Percentiles rank a stretch among this genome's conserved stretches.
These are phyloP conservation scores for Salvator merianae DNA, from an alignment of 2,113 vertebrate genomes.

Conservation along the genomic window DNA sequence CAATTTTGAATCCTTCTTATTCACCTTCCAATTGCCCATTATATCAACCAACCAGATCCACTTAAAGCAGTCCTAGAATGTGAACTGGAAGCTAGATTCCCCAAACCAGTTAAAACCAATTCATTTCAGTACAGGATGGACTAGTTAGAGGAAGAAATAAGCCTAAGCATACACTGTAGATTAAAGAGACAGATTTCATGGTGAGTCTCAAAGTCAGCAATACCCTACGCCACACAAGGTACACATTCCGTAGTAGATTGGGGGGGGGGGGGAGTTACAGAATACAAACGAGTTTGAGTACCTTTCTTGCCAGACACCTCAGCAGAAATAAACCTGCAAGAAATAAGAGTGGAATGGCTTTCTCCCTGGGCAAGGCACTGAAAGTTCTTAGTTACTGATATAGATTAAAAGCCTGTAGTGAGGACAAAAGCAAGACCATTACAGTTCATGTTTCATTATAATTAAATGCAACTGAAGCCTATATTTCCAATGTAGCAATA, in stretches of 20 bases:
- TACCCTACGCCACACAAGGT: too few species aligned
- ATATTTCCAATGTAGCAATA: constrained; percentile 40
- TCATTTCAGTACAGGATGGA: too few species aligned
- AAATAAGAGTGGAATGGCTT: constrained; percentile 29
- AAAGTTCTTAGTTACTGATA: constrained; percentile 41
- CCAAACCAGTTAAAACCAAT: too few species aligned
- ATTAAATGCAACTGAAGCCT: constrained; percentile 51
- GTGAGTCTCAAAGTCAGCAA: too few species aligned
- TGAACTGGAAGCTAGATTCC: too few species aligned
- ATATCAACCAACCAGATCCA: too few species aligned
- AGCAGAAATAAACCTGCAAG: constrained; percentile 39
- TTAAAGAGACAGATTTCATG: too few species aligned
- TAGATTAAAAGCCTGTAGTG: constrained; percentile 22
- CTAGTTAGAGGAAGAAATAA: too few species aligned
- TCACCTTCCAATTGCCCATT: too few species aligned
- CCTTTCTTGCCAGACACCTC: constrained; percentile 38
- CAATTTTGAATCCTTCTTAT: too few species aligned
- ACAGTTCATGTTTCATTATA: constrained; percentile 35
- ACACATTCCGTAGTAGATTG: not conserved
- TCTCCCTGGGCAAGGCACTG: constrained; percentile 22
- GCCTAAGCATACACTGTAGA: too few species aligned
- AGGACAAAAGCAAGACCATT: constrained; percentile 24
- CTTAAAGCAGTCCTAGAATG: too few species aligned
- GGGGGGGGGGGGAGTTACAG: not conserved
- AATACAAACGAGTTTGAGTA: constrained; percentile 18